Conservation (phyloP, 2,888 invertebrate genomes). For the Acheta domesticus region DNA sequence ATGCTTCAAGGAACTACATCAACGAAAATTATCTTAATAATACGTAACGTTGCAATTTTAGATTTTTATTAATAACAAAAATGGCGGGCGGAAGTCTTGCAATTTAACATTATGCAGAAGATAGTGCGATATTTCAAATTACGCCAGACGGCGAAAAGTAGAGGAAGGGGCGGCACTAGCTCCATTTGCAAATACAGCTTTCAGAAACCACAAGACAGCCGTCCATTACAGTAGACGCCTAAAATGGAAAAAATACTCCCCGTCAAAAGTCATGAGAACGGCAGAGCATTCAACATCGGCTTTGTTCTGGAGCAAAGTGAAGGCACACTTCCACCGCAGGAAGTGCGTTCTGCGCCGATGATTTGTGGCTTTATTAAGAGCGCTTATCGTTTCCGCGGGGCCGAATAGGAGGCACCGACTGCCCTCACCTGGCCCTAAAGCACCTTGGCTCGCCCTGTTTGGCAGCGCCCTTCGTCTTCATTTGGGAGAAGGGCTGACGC, state of each 20-base stretch:
- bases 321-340: background rate
- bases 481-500: background rate
- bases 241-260: background rate
- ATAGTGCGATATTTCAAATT: too few relatives aligned
- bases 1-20: too few relatives aligned
- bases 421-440: background rate
- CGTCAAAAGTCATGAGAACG: background rate
- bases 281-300: background rate
- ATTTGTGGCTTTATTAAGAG: conserved; percentile 18
- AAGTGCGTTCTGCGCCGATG: background rate
- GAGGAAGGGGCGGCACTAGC: too few relatives aligned
- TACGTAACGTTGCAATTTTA: too few relatives aligned
- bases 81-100: too few relatives aligned
- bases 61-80: too few relatives aligned
- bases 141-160: too few relatives aligned
- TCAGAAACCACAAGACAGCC: background rate
- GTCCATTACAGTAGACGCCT: too few relatives aligned
- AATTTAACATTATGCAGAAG: too few relatives aligned
- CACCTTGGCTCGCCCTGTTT: background rate
- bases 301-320: background rate
- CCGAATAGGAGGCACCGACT: background rate
- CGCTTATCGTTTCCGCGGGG: background rate
- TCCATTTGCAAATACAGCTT: background rate
- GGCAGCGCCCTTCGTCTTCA: background rate
- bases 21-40: too few relatives aligned